Base-by-base conservation (phyloP, 1,140 invertebrate genomes). In the Drosophila sucinea region DNA sequence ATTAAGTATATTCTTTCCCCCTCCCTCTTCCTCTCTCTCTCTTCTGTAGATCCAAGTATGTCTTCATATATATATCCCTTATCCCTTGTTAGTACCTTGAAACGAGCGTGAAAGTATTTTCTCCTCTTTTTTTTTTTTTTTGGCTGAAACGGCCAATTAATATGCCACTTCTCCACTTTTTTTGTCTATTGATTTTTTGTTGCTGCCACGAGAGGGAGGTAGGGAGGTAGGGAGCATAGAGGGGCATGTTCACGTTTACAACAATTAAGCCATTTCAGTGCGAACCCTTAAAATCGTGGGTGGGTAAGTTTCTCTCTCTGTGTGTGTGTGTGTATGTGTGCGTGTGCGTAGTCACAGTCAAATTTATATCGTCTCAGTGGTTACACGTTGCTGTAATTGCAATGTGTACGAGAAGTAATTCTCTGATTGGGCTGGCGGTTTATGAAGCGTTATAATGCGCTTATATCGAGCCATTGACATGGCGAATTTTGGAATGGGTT, bases 101-200 rank as follows among this genome's bases (percentile, higher is more conserved):
- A 86, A 86, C 76, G 79, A 86, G 83, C 83, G 84, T 86, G 83
- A 86, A 86, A 86, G 83, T 87, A 86, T 86, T 87, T 51, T 77
- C 67, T 76, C 76, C 83, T 69, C 73, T 79, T 86, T 84, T 86
- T 63, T 86, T 63, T 38, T 78, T 66, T 73, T 73, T 86, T 82
- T 65, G 76, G 62, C 72, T 77, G 75, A 77, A 77, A 77, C 77
- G 64, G 65, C 83, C 83, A 86, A 86, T 87, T 86, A 87, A 86
- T 87, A 87, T 87, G 74, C 56, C 61, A 35, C 60, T 6, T 5
- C 60, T 30, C 32, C 41, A 54, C 40, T 47, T 23, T 77, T 73
- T 33, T 57, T 54, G 79, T 58, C 65, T 86, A 86, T 86, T 87
- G 83, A 86, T 86, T 86, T 86, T 87, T 70, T 77, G 67, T 66